A percentile compares a stretch with the other conserved stretches of the same genome.
Evolutionary conservation across 2,888 invertebrate genomes (phyloP).

Genomic region (Camptogramma bilineatum): DNA sequence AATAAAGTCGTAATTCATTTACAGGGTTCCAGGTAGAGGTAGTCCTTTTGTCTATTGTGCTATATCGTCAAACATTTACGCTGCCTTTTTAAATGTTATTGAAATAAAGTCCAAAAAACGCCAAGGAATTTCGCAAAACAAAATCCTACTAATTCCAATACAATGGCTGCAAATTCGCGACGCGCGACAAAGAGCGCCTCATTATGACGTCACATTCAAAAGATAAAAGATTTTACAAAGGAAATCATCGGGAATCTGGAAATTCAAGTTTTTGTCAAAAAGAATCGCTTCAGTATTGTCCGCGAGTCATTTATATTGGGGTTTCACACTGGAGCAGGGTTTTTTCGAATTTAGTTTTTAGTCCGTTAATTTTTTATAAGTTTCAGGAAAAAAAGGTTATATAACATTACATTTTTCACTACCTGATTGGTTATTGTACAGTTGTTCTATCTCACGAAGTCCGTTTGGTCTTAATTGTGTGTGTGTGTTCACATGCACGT

Average conservation of each 20-base stretch:
- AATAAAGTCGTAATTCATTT: too few relatives aligned
- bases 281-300: constrained; percentile 57
- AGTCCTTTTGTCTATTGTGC: too few relatives aligned
- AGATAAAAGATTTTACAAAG: constrained; percentile 62
- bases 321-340: constrained; percentile 26
- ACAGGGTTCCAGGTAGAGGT: too few relatives aligned
- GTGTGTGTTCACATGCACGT: too few relatives aligned
- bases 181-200: constrained; percentile 49
- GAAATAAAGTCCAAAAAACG: constrained; percentile 13
- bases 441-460: too few relatives aligned
- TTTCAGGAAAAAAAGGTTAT: too few relatives aligned
- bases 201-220: constrained; percentile 64
- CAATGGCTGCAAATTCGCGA: constrained; percentile 40
- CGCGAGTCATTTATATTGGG: constrained; percentile 51
- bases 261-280: constrained; percentile 49
- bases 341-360: too few relatives aligned
- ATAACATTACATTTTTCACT: too few relatives aligned
- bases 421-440: too few relatives aligned
- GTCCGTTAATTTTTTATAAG: not conserved
- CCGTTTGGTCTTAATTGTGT: too few relatives aligned
- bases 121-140: constrained; percentile 12
- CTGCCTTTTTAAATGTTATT: not conserved
- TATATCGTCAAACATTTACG: not conserved
- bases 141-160: constrained; percentile 41
- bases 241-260: constrained; percentile 56